phyloP scores from a whole-genome alignment of 2,797 vertebrate genomes.

The Serranus cabrilla region DNA sequence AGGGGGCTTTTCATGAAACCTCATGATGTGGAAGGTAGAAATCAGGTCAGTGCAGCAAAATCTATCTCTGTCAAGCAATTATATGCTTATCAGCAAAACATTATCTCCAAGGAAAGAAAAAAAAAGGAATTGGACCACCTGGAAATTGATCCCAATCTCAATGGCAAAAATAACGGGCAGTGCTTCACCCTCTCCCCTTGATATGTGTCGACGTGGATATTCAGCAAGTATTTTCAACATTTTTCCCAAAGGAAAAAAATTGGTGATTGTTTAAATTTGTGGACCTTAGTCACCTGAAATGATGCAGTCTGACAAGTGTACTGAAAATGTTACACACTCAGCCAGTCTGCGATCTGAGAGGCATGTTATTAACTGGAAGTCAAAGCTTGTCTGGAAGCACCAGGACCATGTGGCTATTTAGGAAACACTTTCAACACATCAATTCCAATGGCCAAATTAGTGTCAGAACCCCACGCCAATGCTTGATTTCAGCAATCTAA shows the following conservation, averaged over 20 bases:
- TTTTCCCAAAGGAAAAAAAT: background rate
- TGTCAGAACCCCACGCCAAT: background rate
- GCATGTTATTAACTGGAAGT: background rate
- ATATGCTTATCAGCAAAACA: conserved; percentile 45
- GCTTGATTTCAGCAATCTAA: background rate
- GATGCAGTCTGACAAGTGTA: conserved; percentile 4
- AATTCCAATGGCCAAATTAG: background rate
- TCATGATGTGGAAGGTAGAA: conserved; percentile 60
- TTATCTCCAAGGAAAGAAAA: background rate
- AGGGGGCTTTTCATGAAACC: conserved; percentile 61
- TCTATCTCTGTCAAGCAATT: conserved; percentile 61
- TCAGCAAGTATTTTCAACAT: background rate
- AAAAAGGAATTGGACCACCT: conserved; percentile 16
- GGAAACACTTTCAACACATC: background rate
- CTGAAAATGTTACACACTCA: background rate
- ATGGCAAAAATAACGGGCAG: background rate
- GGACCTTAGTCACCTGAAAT: background rate
- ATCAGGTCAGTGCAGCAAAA: conserved; percentile 65
- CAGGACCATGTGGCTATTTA: background rate
- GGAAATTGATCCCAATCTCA: background rate
- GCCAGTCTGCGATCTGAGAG: background rate
- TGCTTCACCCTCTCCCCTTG: no score
- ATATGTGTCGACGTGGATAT: background rate
- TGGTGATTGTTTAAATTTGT: conserved; percentile 5
- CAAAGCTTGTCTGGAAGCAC: background rate